Evolutionary conservation across 2,888 invertebrate species (phyloP).

Genomic region (Bimastos eiseni): DNA sequence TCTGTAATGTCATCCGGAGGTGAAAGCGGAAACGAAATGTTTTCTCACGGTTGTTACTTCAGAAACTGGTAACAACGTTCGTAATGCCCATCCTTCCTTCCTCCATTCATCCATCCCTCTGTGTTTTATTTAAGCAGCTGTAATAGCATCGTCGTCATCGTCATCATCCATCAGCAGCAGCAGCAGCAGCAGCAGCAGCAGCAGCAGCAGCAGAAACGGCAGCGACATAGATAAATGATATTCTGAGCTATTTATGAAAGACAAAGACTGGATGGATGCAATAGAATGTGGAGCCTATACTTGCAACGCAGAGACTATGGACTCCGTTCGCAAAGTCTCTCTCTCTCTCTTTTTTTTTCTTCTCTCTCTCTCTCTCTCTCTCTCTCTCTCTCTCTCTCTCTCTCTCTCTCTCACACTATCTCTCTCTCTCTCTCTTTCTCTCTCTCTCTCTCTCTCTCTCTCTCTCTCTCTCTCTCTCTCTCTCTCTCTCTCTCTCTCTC

Average conservation of each 20-base stretch:
- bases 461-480: no score
- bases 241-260: no score
- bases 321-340: neutral
- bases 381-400: neutral
- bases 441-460: no score
- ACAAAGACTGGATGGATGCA: neutral
- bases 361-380: no score
- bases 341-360: no score
- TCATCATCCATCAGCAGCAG: neutral
- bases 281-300: no score
- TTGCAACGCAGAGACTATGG: neutral
- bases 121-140: neutral
- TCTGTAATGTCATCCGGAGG: neutral
- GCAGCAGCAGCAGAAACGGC: neutral
- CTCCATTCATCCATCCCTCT: no score
- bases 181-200: neutral
- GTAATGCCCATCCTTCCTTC: neutral
- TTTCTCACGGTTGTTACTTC: neutral
- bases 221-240: neutral
- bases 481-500: no score
- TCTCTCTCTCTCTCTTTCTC: neutral
- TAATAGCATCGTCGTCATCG: no score
- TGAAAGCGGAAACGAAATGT: slow-evolving; percentile 2
- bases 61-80: neutral
- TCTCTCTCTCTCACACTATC: neutral